A percentile compares a stretch with the other conserved stretches of the same genome.
phyloP scores from a whole-genome alignment of 1,140 invertebrate genomes.

The Acyrthosiphon pisum region DNA sequence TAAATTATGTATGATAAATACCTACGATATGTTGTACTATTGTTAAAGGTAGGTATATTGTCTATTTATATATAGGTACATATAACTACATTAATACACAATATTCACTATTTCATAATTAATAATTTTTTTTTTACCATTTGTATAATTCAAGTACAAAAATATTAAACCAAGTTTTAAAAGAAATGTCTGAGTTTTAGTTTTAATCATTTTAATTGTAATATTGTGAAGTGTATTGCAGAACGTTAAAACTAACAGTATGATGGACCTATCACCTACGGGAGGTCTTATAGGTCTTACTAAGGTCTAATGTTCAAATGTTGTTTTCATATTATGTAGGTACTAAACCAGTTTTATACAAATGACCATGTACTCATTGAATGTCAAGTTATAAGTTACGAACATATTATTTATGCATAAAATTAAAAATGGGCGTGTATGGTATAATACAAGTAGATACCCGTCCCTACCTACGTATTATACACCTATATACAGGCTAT shows the following conservation, averaged over 20 bases:
- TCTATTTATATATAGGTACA: neutral
- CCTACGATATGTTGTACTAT: neutral
- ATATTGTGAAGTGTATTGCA: neutral
- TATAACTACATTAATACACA: too few species aligned
- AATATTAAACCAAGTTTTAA: neutral
- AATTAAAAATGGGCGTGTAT: neutral
- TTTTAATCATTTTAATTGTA: slow-evolving; percentile 5
- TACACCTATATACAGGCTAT: neutral
- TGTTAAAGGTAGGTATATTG: neutral
- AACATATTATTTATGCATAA: neutral
- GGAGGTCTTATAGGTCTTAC: neutral
- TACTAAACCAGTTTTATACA: slow-evolving; percentile 9
- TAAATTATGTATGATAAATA: neutral
- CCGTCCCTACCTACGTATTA: neutral
- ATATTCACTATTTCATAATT: neutral
- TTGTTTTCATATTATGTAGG: neutral
- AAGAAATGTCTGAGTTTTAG: neutral
- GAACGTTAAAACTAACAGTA: neutral
- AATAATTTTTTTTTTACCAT: neutral
- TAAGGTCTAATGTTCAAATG: neutral
- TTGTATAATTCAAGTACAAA: neutral
- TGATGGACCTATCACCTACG: neutral
- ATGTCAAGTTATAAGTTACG: neutral
- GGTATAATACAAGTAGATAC: neutral
- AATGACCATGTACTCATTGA: neutral